A percentile compares a stretch with the other conserved stretches of the same genome.
phyloP scores from a whole-genome alignment of 2,113 vertebrate species.

The Peromyscus polionotus region DNA sequence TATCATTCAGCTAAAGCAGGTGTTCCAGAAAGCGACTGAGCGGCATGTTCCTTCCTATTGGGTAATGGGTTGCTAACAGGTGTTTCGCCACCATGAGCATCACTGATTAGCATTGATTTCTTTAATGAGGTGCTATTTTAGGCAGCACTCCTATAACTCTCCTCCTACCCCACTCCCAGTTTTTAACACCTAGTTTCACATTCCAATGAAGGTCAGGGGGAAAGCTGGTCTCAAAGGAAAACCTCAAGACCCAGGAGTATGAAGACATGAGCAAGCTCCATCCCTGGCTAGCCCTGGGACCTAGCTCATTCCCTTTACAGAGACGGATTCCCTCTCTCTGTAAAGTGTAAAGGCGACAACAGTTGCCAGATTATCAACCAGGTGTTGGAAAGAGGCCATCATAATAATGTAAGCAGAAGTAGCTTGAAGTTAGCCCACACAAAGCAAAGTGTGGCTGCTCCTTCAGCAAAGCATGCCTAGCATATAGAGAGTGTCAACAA shows the following conservation, averaged over 20 bases:
- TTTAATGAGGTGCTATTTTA: neutral
- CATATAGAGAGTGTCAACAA: neutral
- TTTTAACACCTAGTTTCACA: neutral
- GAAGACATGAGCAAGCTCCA: neutral
- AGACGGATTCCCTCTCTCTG: neutral
- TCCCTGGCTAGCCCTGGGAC: neutral
- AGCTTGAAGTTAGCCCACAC: neutral
- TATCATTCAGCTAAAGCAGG: neutral
- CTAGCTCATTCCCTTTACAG: neutral
- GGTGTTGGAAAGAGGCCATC: neutral
- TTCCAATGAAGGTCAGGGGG: neutral
- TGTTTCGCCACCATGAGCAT: neutral
- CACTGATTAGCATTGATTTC: neutral
- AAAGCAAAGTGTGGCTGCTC: neutral
- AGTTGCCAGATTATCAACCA: neutral
- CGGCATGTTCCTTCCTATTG: neutral
- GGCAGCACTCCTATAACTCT: neutral
- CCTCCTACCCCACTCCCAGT: neutral
- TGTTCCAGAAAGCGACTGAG: neutral
- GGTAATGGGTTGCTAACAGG: neutral
- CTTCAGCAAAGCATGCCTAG: neutral
- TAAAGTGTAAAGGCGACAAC: neutral
- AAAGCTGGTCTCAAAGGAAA: neutral
- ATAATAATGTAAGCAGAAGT: neutral
- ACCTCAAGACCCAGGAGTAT: neutral